Conservation (phyloP, 2,113 vertebrate species). For the Planiliza haematocheilus region DNA sequence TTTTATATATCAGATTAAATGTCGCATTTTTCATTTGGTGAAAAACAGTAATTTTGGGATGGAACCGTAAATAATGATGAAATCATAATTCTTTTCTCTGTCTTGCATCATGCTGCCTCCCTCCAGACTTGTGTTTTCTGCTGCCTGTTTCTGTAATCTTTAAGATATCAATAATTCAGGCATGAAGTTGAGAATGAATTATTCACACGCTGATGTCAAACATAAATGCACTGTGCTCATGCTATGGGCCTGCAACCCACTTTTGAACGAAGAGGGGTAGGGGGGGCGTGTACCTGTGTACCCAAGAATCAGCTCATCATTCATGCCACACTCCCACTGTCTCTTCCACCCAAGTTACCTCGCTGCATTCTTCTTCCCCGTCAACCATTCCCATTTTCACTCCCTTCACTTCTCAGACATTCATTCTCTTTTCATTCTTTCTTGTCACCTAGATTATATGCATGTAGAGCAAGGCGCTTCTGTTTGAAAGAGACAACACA, state of each 20-base stretch:
- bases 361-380: slow-evolving; percentile 38
- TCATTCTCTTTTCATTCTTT: slow-evolving; percentile 76
- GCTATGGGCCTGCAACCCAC: slow-evolving; percentile 52
- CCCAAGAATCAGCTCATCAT: slow-evolving; percentile 27
- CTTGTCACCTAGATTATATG: slow-evolving; percentile 84
- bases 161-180: slow-evolving; percentile 84
- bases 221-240: slow-evolving; percentile 57
- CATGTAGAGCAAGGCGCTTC: slow-evolving; percentile 76
- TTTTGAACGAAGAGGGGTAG: slow-evolving; percentile 46
- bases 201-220: slow-evolving; percentile 80
- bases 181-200: slow-evolving; percentile 80
- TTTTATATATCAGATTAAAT: slow-evolving; percentile 61
- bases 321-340: slow-evolving; percentile 23
- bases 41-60: slow-evolving; percentile 38
- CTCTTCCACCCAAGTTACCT: slow-evolving; percentile 33
- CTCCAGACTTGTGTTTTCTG: slow-evolving; percentile 59
- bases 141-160: slow-evolving; percentile 71
- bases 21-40: slow-evolving; percentile 55
- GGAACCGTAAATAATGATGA: slow-evolving; percentile 74
- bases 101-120: slow-evolving; percentile 76
- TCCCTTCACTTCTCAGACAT: slow-evolving; percentile 72
- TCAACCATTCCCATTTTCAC: slow-evolving; percentile 66
- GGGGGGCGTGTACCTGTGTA: slow-evolving; percentile 13
- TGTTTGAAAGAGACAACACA: slow-evolving; percentile 81
- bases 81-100: slow-evolving; percentile 67